Percentiles rank a stretch among this genome's conserved stretches.
Evolutionary conservation across 2,888 invertebrate species (phyloP).

Genomic region (Lissocephala sabroskyi): DNA sequence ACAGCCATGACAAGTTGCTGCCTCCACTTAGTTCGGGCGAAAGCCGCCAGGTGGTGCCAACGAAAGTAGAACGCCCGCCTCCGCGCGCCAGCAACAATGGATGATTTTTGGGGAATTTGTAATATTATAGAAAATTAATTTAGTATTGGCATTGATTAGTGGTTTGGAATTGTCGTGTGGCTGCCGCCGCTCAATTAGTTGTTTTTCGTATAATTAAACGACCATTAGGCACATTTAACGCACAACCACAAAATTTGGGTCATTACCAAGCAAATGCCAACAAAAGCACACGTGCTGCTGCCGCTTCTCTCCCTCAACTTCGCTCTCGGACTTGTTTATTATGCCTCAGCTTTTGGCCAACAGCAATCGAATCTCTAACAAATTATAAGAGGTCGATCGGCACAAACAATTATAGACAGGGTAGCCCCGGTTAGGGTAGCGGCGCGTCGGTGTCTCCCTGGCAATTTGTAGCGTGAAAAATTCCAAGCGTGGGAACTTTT

Average conservation of each 20-base stretch:
- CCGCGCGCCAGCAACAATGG: too few species aligned
- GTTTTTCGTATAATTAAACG: slow-evolving; percentile 60
- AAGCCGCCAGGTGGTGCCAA: too few species aligned
- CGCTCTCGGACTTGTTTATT: slow-evolving; percentile 50
- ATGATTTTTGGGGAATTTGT: too few species aligned
- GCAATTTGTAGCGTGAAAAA: too few species aligned
- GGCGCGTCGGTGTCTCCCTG: too few species aligned
- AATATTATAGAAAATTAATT: slow-evolving; percentile 7
- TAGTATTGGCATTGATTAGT: slow-evolving; percentile 19
- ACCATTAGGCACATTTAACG: slow-evolving; percentile 58
- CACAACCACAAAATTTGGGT: slow-evolving; percentile 55
- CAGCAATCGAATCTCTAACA: slow-evolving; percentile 1
- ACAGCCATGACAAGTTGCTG: too few species aligned
- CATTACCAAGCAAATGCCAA: slow-evolving; percentile 51
- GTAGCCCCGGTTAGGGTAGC: too few species aligned
- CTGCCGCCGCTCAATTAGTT: slow-evolving; percentile 60
- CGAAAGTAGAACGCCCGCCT: too few species aligned
- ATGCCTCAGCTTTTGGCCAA: slow-evolving; percentile 40
- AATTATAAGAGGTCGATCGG: slow-evolving; percentile 15
- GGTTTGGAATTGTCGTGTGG: slow-evolving; percentile 3
- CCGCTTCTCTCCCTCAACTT: slow-evolving; percentile 10
- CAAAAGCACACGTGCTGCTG: slow-evolving; percentile 49
- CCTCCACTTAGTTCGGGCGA: too few species aligned
- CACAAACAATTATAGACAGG: too few species aligned
- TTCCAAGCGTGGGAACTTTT: slow-evolving; percentile 49